Evolutionary conservation across 2,888 invertebrate species (phyloP), one percentile per base, ranked within the genome.

Genomic region (Syritta pipiens): DNA sequence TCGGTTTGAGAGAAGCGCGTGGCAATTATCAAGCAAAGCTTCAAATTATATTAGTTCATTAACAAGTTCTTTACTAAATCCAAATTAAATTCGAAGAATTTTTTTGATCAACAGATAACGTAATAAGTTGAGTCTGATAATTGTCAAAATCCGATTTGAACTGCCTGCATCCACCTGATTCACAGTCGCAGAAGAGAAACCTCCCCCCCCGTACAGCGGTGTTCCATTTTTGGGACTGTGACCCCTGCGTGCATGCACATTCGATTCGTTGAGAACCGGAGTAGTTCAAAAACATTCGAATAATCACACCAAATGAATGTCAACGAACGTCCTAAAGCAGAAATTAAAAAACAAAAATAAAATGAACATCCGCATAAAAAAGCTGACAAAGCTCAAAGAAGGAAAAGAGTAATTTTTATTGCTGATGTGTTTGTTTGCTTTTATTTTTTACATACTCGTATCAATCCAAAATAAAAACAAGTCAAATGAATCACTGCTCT

Each of bases 401-500:
- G 30, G 17, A 35, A 37, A 40, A 55, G 17, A 12, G 12, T 5
- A 10, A 4, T 53, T 60, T 24, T 10, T 48, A n/a, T n/a, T n/a
- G n/a, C n/a, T n/a, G n/a, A n/a, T n/a, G n/a, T n/a, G n/a, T n/a
- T n/a, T n/a, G n/a, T n/a, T n/a, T n/a, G n/a, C n/a, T n/a, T n/a
- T n/a, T 53, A 67, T 20, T 51, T 19, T 42, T 48, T 24, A 57
- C 55, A 22, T 57, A 10, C 4, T 46, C n/a, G n/a, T 71, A 77
- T 55, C 26, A 53, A 60, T 65, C 67, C 35, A 42, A 72, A 71
- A 35, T 17, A 35, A 55, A 51, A 76, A 63, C 42, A 69, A 63
- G 6, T 14, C 22, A 30, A 28, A 46, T 77, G 77, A 77, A 67
- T 77, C 77, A 77, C 48, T 65, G 69, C 63, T 6, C 19, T 51